phyloP scores from a whole-genome alignment of 1,140 invertebrate species.

The Neelides sp. region DNA sequence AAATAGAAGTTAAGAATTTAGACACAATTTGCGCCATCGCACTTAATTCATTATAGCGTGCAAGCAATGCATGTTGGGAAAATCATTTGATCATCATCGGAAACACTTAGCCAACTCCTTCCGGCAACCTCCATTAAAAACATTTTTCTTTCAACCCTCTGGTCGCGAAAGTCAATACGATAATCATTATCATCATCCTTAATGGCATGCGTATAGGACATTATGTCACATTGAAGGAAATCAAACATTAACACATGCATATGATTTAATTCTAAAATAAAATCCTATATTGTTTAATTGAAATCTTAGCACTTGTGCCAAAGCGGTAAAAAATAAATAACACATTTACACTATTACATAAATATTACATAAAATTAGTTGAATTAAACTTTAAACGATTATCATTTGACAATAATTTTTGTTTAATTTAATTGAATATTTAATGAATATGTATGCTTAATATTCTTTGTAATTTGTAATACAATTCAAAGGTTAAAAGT shows the following conservation, averaged over 20 bases:
- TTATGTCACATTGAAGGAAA: neutral
- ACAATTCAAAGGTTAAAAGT: too few relatives aligned
- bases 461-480: too few relatives aligned
- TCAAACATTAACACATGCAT: neutral
- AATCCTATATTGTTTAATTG: neutral
- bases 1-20: too few relatives aligned
- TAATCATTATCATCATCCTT: neutral
- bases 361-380: too few relatives aligned
- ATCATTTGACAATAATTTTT: too few relatives aligned
- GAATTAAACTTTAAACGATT: too few relatives aligned
- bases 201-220: neutral
- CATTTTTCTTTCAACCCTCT: neutral
- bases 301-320: neutral
- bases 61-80: neutral
- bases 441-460: too few relatives aligned
- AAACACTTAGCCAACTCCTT: constrained; percentile 7
- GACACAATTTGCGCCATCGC: neutral
- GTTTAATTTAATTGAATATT: too few relatives aligned
- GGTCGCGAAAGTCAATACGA: neutral
- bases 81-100: neutral
- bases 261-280: neutral
- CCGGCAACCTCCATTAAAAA: constrained; percentile 8
- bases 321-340: neutral
- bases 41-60: neutral
- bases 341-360: too few relatives aligned